Evolutionary conservation across 2,113 vertebrate genomes (phyloP), one percentile per base, ranked within the genome.

Genomic region (Rhinogobius similis): DNA sequence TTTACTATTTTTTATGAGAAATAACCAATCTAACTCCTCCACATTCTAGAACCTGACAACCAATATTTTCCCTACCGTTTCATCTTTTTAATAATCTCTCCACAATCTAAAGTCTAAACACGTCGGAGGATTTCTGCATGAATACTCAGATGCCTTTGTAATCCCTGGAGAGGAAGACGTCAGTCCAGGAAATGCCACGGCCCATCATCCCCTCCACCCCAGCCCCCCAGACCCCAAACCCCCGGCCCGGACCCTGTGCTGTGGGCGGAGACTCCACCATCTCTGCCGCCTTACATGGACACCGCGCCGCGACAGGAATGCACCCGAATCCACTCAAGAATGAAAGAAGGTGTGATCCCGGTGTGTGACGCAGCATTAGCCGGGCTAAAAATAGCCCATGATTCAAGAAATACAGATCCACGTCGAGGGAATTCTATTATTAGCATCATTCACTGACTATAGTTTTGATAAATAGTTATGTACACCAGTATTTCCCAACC

Each of bases 171-270:
- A n/a, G n/a, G n/a, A 36, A 36, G 56, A 79, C 65, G 61, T 82
- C 85, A 77, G 62, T 10, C n/a, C 52, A 85, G 85, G 87, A 90
- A 89, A 91, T 86, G 55, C 82, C 86, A 85, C 65, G 70, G 56
- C 73, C 65, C 48, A 36, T 36, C 32, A 8, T 69, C 61, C n/a
- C 39, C 21, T 4, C 38, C 12, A 38, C 41, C 32, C 67, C 14
- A 41, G 10, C 58, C 70, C 48, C 46, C 48, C 38, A 1, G 3
- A 32, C n/a, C n/a, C 46, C n/a, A 52, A 39, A 12, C 65, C 75
- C 27, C 16, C 0, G 3, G 43, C 48, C 21, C 2, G 73, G 56
- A 67, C 68, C 66, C 38, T 72, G 64, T 66, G 71, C 70, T 79
- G 61, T 38, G 0, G 48, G 62, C 59, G 62, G 65, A 53, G 63